Evolutionary conservation across 2,113 vertebrate species (phyloP).

Genomic region (Manacus vitellinus): DNA sequence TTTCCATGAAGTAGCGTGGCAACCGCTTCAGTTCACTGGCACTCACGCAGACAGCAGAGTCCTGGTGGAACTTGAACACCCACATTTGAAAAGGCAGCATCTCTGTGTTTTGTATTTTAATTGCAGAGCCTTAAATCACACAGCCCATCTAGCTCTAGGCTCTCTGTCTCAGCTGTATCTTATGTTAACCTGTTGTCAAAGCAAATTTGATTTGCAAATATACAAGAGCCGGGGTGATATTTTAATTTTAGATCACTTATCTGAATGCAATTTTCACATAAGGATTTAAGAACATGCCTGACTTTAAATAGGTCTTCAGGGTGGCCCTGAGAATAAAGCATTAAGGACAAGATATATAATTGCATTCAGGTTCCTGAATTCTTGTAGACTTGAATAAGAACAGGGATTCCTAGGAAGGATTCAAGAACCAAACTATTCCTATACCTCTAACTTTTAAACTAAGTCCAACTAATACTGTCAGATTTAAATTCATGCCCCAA

Average conservation of each 20-base stretch:
- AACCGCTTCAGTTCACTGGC: neutral
- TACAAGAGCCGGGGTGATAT: neutral
- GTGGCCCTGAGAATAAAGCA: neutral
- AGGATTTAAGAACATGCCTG: neutral
- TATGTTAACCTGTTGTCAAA: conserved; percentile 20
- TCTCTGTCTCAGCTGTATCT: neutral
- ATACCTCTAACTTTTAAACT: neutral
- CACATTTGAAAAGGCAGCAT: neutral
- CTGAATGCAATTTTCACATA: neutral
- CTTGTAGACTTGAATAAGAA: neutral
- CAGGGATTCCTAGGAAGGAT: neutral
- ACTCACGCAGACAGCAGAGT: neutral
- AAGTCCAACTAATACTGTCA: neutral
- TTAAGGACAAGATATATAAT: neutral
- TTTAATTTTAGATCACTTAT: neutral
- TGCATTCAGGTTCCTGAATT: neutral
- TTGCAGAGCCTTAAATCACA: neutral
- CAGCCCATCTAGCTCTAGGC: neutral
- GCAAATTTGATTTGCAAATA: neutral
- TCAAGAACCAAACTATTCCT: neutral
- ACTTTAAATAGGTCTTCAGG: neutral
- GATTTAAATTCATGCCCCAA: neutral
- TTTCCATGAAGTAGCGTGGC: neutral
- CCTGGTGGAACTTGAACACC: neutral
- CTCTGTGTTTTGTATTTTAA: neutral